A percentile compares a stretch with the other conserved stretches of the same genome.
phyloP scores from a whole-genome alignment of 2,797 vertebrate species.

The Emys orbicularis region DNA sequence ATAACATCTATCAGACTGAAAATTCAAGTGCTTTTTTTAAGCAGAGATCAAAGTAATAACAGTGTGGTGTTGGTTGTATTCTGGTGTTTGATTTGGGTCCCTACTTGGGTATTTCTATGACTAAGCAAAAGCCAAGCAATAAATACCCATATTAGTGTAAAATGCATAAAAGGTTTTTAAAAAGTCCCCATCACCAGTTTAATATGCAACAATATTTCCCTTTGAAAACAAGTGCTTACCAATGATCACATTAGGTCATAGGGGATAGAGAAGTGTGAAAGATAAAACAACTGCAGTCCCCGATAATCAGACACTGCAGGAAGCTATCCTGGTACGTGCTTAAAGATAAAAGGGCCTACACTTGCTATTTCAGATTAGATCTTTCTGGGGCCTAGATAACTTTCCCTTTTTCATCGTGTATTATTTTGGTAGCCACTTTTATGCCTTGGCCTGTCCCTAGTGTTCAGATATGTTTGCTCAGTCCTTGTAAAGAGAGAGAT shows the following conservation, averaged over 20 bases:
- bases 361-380: constrained; percentile 55
- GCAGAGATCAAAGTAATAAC: constrained; percentile 1
- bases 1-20: not conserved
- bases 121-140: not conserved
- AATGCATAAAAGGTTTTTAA: not conserved
- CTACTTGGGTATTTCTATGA: not conserved
- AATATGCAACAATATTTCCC: not conserved
- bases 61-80: not conserved
- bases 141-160: not conserved
- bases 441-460: constrained; percentile 8
- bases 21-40: not conserved
- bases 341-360: constrained; percentile 34
- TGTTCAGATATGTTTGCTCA: constrained; percentile 24
- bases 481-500: constrained; percentile 42
- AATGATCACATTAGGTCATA: not conserved
- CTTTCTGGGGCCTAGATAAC: constrained; percentile 32
- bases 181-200: not conserved
- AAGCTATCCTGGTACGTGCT: not conserved
- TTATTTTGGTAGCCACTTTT: constrained; percentile 34
- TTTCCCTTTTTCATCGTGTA: constrained; percentile 10
- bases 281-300: constrained; percentile 22
- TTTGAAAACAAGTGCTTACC: constrained; percentile 1
- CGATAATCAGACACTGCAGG: not conserved
- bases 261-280: not conserved
- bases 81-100: not conserved